Evolutionary conservation across 1,140 invertebrate genomes (phyloP), one percentile per base, ranked within the genome.

Genomic region (Oryzaephilus surinamensis): DNA sequence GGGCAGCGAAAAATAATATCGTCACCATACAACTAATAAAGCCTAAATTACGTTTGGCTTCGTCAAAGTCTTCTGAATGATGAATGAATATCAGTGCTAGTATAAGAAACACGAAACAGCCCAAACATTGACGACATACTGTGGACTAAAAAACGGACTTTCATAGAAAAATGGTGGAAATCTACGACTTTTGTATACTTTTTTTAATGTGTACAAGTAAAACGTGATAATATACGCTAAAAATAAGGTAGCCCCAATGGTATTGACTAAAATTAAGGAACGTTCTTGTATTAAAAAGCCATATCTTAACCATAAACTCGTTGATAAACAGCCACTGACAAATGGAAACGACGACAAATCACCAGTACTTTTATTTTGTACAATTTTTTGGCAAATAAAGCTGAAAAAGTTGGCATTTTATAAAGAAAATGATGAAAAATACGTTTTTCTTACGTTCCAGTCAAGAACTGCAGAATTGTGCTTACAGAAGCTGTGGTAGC

Each of bases 1-100:
- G 86, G 24, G 84, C 78, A 17, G 78, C 81, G 60, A 87, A 83
- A 47, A 84, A 86, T 27, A 83, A 49, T 27, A 88, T 69, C 7
- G 83, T 84, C 4, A 86, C 64, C 20, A 69, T 52, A 51, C 80
- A 83, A 46, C 81, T 80, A 15, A 81, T 55, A 10, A 81, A 38
- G 27, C 63, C 62, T 20, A 72, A 54, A 51, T 60, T 44, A 23
- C 57, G 48, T 15, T 42, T 43, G 7, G 41, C 45, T 13, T 37
- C 23, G 31, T 41, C 34, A 10, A 32, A 10, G 10, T 42, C 35
- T 14, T 41, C 37, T 16, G 30, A 33, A 13, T 46, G 33, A 28
- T 52, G 43, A n/a, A 55, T 38, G 40, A 45, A 50, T 6, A 55
- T 28, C 20, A 55, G 23, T 2, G 44, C 42, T 21, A 41, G 20